Evolutionary conservation across 2,113 vertebrate species (phyloP), one percentile per base, ranked within the genome.

Genomic region (Alouatta palliata): DNA sequence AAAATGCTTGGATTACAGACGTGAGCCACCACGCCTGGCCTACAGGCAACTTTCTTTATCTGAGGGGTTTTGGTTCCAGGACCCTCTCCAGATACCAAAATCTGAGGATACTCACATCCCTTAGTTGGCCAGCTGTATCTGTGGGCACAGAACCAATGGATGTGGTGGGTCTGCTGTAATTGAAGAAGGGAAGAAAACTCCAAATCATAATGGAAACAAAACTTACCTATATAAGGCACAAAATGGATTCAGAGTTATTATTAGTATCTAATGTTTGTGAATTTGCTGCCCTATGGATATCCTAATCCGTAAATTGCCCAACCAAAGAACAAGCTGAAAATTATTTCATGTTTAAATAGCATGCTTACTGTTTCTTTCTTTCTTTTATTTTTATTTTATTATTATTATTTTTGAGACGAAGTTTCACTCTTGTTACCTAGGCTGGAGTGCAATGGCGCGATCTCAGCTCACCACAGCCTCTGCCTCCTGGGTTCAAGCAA

Each of bases 311-410:
- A 64, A 64, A 32, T 64, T 64, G 17, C 4, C 58, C n/a, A 71
- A 52, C 32, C 54, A 12, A 89, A 91, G 95, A 94, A 49, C 5
- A 81, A 82, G 25, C 27, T 90, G 61, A 87, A 90, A 35, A 14
- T 93, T 87, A 47, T 77, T 96, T 81, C 11, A 35, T 56, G n/a
- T 80, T 94, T 90, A 92, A 87, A 83, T 87, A 87, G 45, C 19
- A 8, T 71, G 54, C 23, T 90, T 52, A 54, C 14, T 75, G 6
- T 68, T 92, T 79, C 23, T 95, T 89, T 71, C 13, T 95, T 19
- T 32, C 40, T 43, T 43, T 43, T 43, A 43, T 43, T 43, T 43
- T 43, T 43, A 43, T 43, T 43, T 43, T 43, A 43, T 43, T 43
- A 43, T 43, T 43, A 43, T 43, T 43, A 43, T 43, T 43, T 43